Base-by-base conservation (phyloP, 1,140 invertebrate species). In the Diuraphis noxia region DNA sequence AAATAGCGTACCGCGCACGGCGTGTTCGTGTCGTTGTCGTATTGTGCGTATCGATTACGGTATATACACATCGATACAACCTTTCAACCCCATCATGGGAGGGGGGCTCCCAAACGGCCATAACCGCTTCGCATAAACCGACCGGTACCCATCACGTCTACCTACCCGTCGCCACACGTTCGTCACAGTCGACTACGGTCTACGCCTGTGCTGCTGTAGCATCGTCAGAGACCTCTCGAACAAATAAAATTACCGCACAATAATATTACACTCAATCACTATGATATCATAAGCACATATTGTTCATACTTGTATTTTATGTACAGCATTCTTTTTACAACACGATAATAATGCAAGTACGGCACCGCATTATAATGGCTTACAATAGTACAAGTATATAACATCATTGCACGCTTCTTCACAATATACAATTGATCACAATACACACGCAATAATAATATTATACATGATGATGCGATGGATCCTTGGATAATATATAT, bases 41-140 rank as follows among this genome's bases (percentile, higher is more conserved):
- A n/a, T 40, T 81, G 21, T 23, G 77, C 34, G 82, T 43, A 85
- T 85, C 41, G 82, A 85, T 85, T 85, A 85, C 82, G 30, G 82
- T 41, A 13, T 8, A 43, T 49, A 30, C 17, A 30, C 17, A 43
- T 43, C 82, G 41, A 85, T 41, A 43, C 7, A 25, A 40, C 79
- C 38, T 40, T n/a, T 72, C 79, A 38, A 38, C 38, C 79, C 21
- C 38, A 25, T 40, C 21, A n/a, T n/a, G n/a, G n/a, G n/a, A n/a
- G n/a, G n/a, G n/a, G n/a, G n/a, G n/a, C n/a, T n/a, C 9, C 36
- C 63, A 0, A 5, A 17, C 30, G n/a, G n/a, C 77, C 34, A 79
- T 23, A n/a, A n/a, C 36, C 7, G 4, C 30, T 63, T n/a, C 30
- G 6, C 17, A 1, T 72, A 17, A 72, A 17, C 56, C 56, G 56